Evolutionary conservation across 2,888 invertebrate genomes (phyloP).

Genomic region (Leptinotarsa peninsularis): DNA sequence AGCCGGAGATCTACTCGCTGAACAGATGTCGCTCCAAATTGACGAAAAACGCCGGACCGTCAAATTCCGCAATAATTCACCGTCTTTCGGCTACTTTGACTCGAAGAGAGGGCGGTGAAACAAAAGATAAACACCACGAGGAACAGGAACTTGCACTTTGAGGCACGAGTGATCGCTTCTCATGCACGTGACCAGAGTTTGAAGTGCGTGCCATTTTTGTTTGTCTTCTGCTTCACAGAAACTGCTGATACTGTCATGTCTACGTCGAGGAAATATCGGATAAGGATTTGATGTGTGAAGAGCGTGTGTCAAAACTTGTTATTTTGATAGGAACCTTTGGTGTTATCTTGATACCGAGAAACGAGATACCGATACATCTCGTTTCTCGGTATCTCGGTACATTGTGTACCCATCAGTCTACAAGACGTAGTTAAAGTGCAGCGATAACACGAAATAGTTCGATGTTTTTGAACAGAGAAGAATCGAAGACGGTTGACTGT

Average conservation of each 20-base stretch:
- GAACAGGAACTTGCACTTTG: conserved; percentile 16
- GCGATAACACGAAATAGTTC: too few species aligned
- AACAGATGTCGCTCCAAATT: background rate
- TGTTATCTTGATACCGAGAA: conserved; percentile 8
- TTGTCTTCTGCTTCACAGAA: conserved; percentile 22
- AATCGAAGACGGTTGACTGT: too few species aligned
- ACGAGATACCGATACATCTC: too few species aligned
- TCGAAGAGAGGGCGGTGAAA: conserved; percentile 26
- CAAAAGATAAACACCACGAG: conserved; percentile 30
- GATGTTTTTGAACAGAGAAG: too few species aligned
- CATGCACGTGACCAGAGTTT: conserved; percentile 11
- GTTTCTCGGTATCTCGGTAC: too few species aligned
- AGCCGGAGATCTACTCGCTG: background rate
- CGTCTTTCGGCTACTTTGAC: conserved; percentile 17
- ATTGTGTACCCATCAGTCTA: background rate
- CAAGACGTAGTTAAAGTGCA: background rate
- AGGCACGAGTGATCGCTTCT: conserved; percentile 16
- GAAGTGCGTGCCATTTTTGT: conserved; percentile 37
- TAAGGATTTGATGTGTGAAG: conserved; percentile 19
- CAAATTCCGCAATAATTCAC: conserved; percentile 8
- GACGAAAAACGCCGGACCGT: background rate
- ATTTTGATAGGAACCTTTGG: conserved; percentile 18
- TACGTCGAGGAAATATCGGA: background rate
- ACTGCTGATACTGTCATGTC: conserved; percentile 11
- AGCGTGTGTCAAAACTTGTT: conserved; percentile 26